Evolutionary conservation across 2,888 invertebrate species (phyloP), one percentile per base, ranked within the genome.

Genomic region (Torymus tubicola): DNA sequence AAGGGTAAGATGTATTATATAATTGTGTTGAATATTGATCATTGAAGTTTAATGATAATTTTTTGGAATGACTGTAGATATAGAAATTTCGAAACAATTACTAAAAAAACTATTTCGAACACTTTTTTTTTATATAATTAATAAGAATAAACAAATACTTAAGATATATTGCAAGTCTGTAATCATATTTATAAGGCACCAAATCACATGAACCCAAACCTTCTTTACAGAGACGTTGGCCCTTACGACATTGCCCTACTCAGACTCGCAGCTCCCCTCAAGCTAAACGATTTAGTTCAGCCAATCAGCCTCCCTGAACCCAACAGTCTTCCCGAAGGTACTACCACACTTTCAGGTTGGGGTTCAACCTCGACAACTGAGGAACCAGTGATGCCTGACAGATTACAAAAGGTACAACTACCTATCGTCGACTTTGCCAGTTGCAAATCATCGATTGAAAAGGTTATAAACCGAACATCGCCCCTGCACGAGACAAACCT

Each of bases 181-280:
- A n/a, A n/a, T n/a, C n/a, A n/a, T n/a, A n/a, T n/a, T n/a, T n/a
- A n/a, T n/a, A n/a, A n/a, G n/a, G n/a, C n/a, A n/a, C n/a, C n/a
- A n/a, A n/a, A n/a, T n/a, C n/a, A n/a, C n/a, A n/a, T n/a, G n/a
- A 50, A 65, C n/a, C n/a, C 31, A 5, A 5, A 73, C 8, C 2
- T 21, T 76, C 78, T 78, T 85, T 85, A 53, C 78, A 89, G 89
- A 14, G 86, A 85, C 8, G 89, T 89, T 31, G 89, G 86, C 13
- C 91, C 91, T 16, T 91, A 93, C 84, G 93, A 93, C 85, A 91
- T 93, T 52, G 93, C 92, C 57, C 83, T 93, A 2, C 84, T 93
- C 14, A 89, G 88, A 71, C 86, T 93, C 70, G 82, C 83, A n/a
- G 83, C 81, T 1, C 85, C 88, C 1, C 86, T 92, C 61, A 80